Percentiles rank a stretch among this genome's conserved stretches.
Evolutionary conservation across 2,888 invertebrate species (phyloP).

Genomic region (Sphaerophoria rueppellii): DNA sequence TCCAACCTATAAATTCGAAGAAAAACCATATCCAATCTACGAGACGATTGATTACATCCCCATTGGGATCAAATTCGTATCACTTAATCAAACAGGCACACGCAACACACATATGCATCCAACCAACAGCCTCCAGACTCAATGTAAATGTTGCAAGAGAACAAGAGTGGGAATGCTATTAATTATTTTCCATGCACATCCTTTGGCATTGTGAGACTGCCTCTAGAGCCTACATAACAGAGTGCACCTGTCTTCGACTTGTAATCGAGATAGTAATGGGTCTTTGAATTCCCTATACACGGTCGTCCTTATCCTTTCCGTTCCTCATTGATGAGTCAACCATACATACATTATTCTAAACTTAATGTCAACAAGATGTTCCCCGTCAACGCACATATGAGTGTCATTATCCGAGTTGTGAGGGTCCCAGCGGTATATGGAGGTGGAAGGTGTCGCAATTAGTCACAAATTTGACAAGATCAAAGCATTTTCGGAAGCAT

Average conservation of each 20-base stretch:
- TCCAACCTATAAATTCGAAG: slow-evolving; percentile 54
- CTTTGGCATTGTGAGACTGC: slow-evolving; percentile 32
- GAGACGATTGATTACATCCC: slow-evolving; percentile 71
- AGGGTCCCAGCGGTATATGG: slow-evolving; percentile 4
- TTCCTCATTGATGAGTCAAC: not conserved
- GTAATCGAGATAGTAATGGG: slow-evolving; percentile 22
- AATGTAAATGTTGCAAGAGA: not conserved
- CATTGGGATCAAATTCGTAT: slow-evolving; percentile 64
- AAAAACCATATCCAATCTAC: slow-evolving; percentile 62
- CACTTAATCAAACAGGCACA: slow-evolving; percentile 71
- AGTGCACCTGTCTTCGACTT: slow-evolving; percentile 66
- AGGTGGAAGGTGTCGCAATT: slow-evolving; percentile 74
- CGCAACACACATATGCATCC: slow-evolving; percentile 48
- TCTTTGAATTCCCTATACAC: not conserved
- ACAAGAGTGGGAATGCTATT: slow-evolving; percentile 47
- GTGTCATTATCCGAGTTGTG: slow-evolving; percentile 48
- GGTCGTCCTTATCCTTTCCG: slow-evolving; percentile 26
- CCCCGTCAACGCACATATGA: slow-evolving; percentile 57
- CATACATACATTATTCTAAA: slow-evolving; percentile 32
- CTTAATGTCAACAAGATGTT: slow-evolving; percentile 65
- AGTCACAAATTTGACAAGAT: slow-evolving; percentile 76
- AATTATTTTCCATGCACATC: slow-evolving; percentile 70
- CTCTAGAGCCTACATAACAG: slow-evolving; percentile 4
- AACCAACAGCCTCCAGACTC: not conserved
- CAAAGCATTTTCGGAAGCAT: slow-evolving; percentile 75